Evolutionary conservation across 2,888 invertebrate species (phyloP).

Genomic region (Tinea trinotella): DNA sequence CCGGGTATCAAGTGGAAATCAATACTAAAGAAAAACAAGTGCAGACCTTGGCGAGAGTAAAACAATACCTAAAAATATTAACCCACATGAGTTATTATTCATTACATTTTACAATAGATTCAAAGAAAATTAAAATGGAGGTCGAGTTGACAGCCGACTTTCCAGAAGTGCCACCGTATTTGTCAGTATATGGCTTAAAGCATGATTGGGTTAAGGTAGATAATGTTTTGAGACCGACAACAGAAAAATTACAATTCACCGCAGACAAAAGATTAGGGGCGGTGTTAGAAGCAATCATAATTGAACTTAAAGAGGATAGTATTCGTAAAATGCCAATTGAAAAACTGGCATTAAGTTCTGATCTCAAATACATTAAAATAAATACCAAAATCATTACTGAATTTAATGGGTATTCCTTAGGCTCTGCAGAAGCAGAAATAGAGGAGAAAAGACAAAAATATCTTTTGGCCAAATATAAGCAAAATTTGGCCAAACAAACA

Average conservation of each 20-base stretch:
- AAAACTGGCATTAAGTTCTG: not conserved
- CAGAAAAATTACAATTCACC: not conserved
- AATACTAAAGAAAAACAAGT: not conserved
- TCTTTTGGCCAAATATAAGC: not conserved
- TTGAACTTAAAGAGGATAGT: not conserved
- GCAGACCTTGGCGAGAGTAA: not conserved
- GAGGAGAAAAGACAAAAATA: not conserved
- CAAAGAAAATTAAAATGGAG: not conserved
- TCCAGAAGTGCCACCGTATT: not conserved
- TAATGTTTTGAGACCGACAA: not conserved
- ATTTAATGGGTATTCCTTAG: not conserved
- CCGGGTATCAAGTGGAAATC: not conserved
- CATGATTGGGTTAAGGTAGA: not conserved
- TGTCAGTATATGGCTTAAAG: not conserved
- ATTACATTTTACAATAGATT: not conserved
- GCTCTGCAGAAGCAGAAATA: no score
- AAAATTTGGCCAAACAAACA: not conserved
- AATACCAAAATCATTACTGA: not conserved
- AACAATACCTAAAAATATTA: not conserved
- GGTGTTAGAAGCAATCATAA: not conserved
- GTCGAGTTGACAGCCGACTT: not conserved
- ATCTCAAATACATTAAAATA: not conserved
- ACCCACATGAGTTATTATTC: not conserved
- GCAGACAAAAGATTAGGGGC: not conserved
- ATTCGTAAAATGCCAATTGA: not conserved